Evolutionary conservation across 2,888 invertebrate genomes (phyloP).

Genomic region (Girardia tigrina): DNA sequence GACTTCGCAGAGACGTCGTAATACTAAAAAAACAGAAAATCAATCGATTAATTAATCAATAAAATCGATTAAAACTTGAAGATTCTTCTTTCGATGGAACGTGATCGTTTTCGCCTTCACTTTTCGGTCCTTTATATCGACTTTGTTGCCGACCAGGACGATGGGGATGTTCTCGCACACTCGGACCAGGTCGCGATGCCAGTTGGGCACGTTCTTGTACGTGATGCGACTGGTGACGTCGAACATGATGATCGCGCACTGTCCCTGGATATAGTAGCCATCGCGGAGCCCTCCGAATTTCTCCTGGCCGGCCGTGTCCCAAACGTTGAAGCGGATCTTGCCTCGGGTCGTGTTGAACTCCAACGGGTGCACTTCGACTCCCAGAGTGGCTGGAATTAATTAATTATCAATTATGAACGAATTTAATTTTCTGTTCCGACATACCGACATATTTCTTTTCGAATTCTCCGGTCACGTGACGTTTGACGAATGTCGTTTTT

Average conservation of each 20-base stretch:
- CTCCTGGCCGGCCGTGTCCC: constrained; percentile 98
- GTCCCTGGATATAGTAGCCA: constrained; percentile 89
- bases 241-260: constrained; percentile 90
- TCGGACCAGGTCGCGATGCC: constrained; percentile 94
- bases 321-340: constrained; percentile 90
- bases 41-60: too few species aligned
- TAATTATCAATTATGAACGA: background rate
- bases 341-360: constrained; percentile 96
- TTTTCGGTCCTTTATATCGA: constrained; percentile 97
- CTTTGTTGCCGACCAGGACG: constrained; percentile 98
- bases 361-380: constrained; percentile 95
- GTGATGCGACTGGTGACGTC: constrained; percentile 97
- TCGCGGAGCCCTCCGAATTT: constrained; percentile 97
- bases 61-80: too few species aligned
- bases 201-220: constrained; percentile 98
- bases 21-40: constrained; percentile 60
- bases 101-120: constrained; percentile 98
- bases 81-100: constrained; percentile 96
- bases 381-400: constrained; percentile 66
- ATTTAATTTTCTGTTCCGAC: constrained; percentile 39
- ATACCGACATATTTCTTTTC: constrained; percentile 87
- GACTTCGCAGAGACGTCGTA: constrained; percentile 99
- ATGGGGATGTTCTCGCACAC: constrained; percentile 99
- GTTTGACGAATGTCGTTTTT: constrained; percentile 97
- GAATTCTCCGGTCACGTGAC: constrained; percentile 97